These are phyloP conservation scores for Prochilodus magdalenae DNA, from an alignment of 2,113 vertebrate species.

Conservation along the genomic window DNA sequence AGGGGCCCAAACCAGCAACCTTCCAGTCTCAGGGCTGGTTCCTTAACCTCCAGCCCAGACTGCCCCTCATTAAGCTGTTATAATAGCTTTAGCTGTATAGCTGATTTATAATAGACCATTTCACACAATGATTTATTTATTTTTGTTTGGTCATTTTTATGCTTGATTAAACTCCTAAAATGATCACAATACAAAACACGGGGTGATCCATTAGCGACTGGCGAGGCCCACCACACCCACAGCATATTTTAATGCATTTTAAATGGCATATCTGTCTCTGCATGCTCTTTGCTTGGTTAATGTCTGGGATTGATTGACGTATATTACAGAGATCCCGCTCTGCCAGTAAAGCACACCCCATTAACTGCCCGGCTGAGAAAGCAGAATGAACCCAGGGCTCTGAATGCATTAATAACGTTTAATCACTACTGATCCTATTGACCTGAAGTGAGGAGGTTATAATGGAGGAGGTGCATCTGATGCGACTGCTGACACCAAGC, in stretches of 20 bases:
- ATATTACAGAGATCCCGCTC: background rate
- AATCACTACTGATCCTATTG: background rate
- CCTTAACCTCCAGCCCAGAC: too few species aligned
- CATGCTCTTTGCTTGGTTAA: constrained; percentile 21
- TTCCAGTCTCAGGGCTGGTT: too few species aligned
- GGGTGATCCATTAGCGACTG: background rate
- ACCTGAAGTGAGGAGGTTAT: background rate
- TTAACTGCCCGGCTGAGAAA: background rate
- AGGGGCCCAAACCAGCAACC: too few species aligned
- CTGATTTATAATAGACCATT: too few species aligned
- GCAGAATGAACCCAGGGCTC: background rate
- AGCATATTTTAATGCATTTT: background rate
- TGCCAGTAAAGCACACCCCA: background rate
- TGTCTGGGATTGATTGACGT: background rate
- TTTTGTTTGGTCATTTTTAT: too few species aligned
- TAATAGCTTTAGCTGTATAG: too few species aligned
- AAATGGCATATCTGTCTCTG: constrained; percentile 4
- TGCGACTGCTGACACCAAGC: too few species aligned
- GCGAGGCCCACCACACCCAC: background rate
- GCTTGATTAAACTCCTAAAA: background rate
- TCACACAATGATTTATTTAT: too few species aligned
- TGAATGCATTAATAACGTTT: background rate
- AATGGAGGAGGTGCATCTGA: too few species aligned
- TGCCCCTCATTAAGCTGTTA: too few species aligned
- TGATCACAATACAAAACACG: background rate